Base-by-base conservation (phyloP, 2,113 vertebrate species). In the Hirundichthys speculiger region DNA sequence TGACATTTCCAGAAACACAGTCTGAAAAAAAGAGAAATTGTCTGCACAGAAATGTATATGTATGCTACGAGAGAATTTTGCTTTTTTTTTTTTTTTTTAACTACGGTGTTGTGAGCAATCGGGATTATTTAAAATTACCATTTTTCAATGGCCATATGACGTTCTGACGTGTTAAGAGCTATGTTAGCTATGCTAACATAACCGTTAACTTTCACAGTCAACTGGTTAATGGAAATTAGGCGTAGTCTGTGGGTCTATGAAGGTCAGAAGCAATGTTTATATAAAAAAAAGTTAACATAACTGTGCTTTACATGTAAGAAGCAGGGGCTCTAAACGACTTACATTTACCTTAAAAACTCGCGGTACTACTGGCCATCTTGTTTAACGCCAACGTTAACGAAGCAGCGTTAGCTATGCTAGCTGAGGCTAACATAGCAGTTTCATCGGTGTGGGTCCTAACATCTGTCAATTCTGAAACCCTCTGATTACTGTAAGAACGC, bases 301-400 rank as follows among this genome's bases (percentile, higher is more conserved):
- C 11, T 6, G 1, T 0, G 1, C 10, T 24, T 21, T 11, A n/a
- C 9, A 5, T 13, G 3, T 5, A 45, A n/a, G n/a, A n/a, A n/a
- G n/a, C n/a, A n/a, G n/a, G n/a, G n/a, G n/a, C n/a, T n/a, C n/a
- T n/a, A n/a, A n/a, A n/a, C 5, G 8, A 48, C n/a, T 13, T 27
- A 39, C 21, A 51, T 39, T n/a, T 24, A 27, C 14, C 12, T 67
- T n/a, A n/a, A 24, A 57, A 73, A 71, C 56, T 60, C 61, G 40
- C 11, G 24, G n/a, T 40, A 21, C 34, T 19, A 46, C 41, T 73
- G 69, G 74, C 78, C 78, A 80, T 85, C 69, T 85, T 75, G 76
- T 69, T 67, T 6, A 73, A 50, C 53, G 45, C 73, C 80, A 74
- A 13, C 41, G 42, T 16, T 52, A 68, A 77, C 78, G 68, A 66